Base-by-base conservation (phyloP, 1,140 invertebrate genomes). In the Pseudomyrmex flavicornis region DNA sequence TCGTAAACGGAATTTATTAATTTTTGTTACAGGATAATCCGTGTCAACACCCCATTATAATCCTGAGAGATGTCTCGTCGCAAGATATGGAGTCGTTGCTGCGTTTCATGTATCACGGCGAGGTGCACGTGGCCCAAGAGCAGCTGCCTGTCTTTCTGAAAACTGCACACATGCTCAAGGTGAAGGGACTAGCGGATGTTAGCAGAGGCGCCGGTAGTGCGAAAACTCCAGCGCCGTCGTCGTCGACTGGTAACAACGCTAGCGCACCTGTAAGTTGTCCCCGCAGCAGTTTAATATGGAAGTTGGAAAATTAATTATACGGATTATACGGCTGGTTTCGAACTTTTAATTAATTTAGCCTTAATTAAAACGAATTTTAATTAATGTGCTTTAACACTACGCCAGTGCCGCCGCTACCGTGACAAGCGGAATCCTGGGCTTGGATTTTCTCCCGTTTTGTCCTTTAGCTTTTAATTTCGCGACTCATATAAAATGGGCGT, bases 71-170 rank as follows among this genome's bases (percentile, higher is more conserved):
- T 93, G 97, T 99, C 2, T 96, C 97, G 76, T 96, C 97, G 90
- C 96, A 97, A 90, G 98, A 98, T 91, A 97, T 98, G 95, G 97
- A 98, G 92, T 98, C 97, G 87, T 95, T 99, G 84, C 95, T 99
- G 82, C 97, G 97, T 92, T 99, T 99, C 95, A 98, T 99, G 98
- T 99, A 99, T 93, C 97, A 98, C 93, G 98, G 98, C 59, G 98
- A 99, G 95, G 98, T 99, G 3, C 97, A 98, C 93, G 97, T 98
- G 84, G 97, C 97, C 63, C 97, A 98, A 92, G 98, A 98, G 90
- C 97, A 98, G 90, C 95, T 99, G 85, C 96, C 96, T 74, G 97
- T 98, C 90, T 98, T 99, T 93, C 95, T 98, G 79, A 97, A 98
- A 93, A 98, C 98, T 58, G 98, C 98, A 35, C 97, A 98, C 94